A percentile compares a stretch with the other conserved stretches of the same genome.
Evolutionary conservation across 2,113 vertebrate genomes (phyloP).

Genomic region (Sander vitreus): DNA sequence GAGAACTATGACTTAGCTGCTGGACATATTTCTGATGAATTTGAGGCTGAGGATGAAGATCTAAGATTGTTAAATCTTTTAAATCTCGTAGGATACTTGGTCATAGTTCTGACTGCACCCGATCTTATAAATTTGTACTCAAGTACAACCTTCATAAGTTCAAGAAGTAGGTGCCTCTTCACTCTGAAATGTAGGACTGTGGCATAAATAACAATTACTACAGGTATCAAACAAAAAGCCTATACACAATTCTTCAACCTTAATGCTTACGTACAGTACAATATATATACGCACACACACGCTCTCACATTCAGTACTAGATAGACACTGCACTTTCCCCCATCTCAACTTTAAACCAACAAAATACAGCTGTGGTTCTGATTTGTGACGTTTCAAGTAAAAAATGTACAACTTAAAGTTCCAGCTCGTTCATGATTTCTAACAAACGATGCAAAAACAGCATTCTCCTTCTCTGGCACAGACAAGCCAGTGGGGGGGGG

Average conservation of each 20-base stretch:
- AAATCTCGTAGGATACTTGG: not conserved
- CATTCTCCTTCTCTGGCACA: slow-evolving; percentile 67
- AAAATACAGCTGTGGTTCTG: slow-evolving; percentile 72
- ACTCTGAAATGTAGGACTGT: slow-evolving; percentile 15
- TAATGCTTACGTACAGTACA: slow-evolving; percentile 54
- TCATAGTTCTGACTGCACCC: slow-evolving; percentile 9
- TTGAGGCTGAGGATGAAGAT: slow-evolving; percentile 5
- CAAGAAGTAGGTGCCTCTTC: not conserved
- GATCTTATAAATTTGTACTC: slow-evolving; percentile 14
- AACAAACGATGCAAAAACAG: slow-evolving; percentile 74
- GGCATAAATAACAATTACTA: slow-evolving; percentile 72
- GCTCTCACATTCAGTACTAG: not conserved
- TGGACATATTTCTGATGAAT: not conserved
- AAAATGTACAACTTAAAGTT: slow-evolving; percentile 68
- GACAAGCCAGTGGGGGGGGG: slow-evolving; percentile 45
- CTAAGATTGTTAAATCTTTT: not conserved
- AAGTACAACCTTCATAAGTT: slow-evolving; percentile 17
- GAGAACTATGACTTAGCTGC: not conserved
- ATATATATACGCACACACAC: not conserved
- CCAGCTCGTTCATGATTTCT: slow-evolving; percentile 25
- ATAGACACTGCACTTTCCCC: slow-evolving; percentile 32
- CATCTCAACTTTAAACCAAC: slow-evolving; percentile 62
- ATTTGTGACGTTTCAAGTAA: slow-evolving; percentile 83
- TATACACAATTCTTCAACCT: slow-evolving; percentile 66
- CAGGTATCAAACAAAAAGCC: slow-evolving; percentile 68